phyloP scores from a whole-genome alignment of 2,888 invertebrate genomes.

The Lysandra bellargus region DNA sequence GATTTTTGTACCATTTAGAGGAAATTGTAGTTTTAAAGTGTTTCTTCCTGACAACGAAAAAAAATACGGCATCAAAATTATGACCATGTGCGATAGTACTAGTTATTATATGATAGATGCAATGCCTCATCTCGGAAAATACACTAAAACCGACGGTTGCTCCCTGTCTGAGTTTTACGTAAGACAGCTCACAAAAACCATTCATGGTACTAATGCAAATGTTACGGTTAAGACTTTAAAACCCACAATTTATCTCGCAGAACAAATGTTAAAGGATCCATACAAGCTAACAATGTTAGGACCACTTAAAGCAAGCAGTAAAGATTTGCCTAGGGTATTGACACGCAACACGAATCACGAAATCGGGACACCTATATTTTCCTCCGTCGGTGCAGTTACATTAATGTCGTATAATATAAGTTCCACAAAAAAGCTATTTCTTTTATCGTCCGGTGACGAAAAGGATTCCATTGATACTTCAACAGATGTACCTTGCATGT shows the following conservation, averaged over 20 bases:
- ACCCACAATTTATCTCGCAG: neutral
- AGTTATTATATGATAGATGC: constrained; percentile 13
- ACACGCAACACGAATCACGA: neutral
- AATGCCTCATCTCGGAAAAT: neutral
- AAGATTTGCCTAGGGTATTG: neutral
- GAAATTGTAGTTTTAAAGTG: constrained; percentile 3
- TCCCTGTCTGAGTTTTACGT: neutral
- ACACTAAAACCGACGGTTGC: neutral
- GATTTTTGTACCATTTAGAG: neutral
- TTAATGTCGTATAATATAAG: neutral
- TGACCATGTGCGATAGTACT: neutral
- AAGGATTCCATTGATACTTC: neutral
- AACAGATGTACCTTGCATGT: neutral
- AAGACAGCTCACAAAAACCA: neutral
- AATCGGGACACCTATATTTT: neutral
- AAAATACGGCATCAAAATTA: constrained; percentile 9
- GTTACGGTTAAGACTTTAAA: neutral
- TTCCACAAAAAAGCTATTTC: neutral
- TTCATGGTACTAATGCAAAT: neutral
- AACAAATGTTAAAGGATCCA: neutral
- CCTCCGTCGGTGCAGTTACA: neutral
- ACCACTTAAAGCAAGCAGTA: neutral
- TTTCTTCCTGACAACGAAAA: neutral
- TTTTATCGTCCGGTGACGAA: neutral
- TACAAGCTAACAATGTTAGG: neutral